Evolutionary conservation across 2,888 invertebrate species (phyloP), one percentile per base, ranked within the genome.

Genomic region (Nysson spinosus): DNA sequence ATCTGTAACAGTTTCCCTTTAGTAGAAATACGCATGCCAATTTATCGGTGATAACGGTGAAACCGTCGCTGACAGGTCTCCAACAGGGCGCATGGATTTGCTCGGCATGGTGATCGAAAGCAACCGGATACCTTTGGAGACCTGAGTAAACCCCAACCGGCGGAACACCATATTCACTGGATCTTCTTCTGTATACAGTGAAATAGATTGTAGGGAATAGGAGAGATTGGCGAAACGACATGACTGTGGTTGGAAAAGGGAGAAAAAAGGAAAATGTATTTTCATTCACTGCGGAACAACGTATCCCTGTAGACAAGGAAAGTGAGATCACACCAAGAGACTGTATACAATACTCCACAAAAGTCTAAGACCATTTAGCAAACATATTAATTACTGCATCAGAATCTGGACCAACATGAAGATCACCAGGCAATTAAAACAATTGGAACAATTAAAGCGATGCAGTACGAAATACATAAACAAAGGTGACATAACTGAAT

Each of bases 101-200:
- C 50, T 30, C 52, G n/a, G n/a, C 7, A n/a, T 11, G 26, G 47
- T 44, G 58, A 69, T 62, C 65, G 62, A 62, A 72, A 54, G 55
- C 26, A 71, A 35, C 42, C 42, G 65, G 42, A 66, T 75, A 63
- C 49, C 55, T 32, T 35, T 16, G 16, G 42, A 55, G 47, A 52
- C 42, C 26, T 16, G 49, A 34, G 28, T 50, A 72, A 74, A 74
- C 60, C 51, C 55, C 49, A 58, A 60, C 60, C 40, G 42, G 43
- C 30, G 64, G 40, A 54, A 60, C 56, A 61, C 32, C 52, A 43
- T 54, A 37, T 69, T 68, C 55, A 0, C 40, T 35, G 54, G 39
- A 61, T 43, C 43, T 40, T 55, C 50, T 64, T 47, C 54, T 7
- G 12, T 24, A 11, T 37, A 46, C 30, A 24, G 11, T 5, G 24